Base-by-base conservation (phyloP, 2,888 invertebrate species). In the Darwinula stevensoni region DNA sequence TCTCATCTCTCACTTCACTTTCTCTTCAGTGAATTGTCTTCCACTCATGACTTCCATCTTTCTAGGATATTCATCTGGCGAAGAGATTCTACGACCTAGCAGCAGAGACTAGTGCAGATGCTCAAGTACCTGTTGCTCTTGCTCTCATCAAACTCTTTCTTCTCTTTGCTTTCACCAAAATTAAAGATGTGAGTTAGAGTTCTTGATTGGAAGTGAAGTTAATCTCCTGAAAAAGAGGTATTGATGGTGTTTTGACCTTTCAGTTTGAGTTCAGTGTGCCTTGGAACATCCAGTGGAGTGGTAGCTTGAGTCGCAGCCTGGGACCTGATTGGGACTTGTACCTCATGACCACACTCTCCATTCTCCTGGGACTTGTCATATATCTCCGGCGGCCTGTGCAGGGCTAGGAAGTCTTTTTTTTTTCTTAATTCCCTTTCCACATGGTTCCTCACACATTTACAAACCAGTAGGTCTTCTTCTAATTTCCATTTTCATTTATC, bases 21-120 rank as follows among this genome's bases (percentile, higher is more conserved):
- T n/a, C n/a, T n/a, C n/a, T n/a, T n/a, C n/a, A n/a, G n/a, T n/a
- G n/a, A n/a, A n/a, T n/a, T n/a, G n/a, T n/a, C 4, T 30, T 31
- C 15, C 32, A 32, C 4, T 4, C 9, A 4, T 18, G 16, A 26
- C 18, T 31, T 29, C 30, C 27, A 33, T 26, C 36, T 30, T 42
- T 40, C 3, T 38, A 57, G 58, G 67, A 97, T 57, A 66, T 82
- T 46, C 84, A 97, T 57, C 57, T 97, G 36, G 97, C 97, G 16
- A 99, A 99, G 56, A 63, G 97, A 16, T 76, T 78, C 51, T 97
- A 94, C 56, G 97, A 97, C 58, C 63, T 76, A 51, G 88, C 91
- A 2, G 78, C 78, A 1, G 80, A 88, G 49, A 74, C 84, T 0
- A 76, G 74, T 47, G 60, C 69, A 0, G 91, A 94, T 51, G 94